Percentiles rank a stretch among this genome's conserved stretches.
phyloP scores from a whole-genome alignment of 2,113 vertebrate species.

The Sisor rabdophorus region DNA sequence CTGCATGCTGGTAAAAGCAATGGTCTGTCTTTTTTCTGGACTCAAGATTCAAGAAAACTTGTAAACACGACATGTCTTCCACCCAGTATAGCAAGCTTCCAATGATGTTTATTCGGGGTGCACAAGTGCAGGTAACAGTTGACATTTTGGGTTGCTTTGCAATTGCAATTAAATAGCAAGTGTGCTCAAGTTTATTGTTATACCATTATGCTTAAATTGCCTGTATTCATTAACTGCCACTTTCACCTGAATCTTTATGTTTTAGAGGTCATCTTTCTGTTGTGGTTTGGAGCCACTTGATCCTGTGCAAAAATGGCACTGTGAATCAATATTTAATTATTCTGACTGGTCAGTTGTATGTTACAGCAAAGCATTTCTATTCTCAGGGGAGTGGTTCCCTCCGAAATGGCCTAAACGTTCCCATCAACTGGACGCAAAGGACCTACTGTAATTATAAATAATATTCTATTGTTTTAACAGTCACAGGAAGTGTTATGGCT shows the following conservation, averaged over 20 bases:
- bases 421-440: background rate
- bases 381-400: background rate
- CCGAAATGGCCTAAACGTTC: background rate
- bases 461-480: background rate
- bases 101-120: background rate
- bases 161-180: background rate
- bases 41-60: conserved; percentile 37
- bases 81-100: conserved; percentile 15
- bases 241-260: background rate
- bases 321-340: background rate
- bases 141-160: background rate
- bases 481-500: background rate
- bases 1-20: conserved; percentile 69
- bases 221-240: background rate
- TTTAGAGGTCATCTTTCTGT: background rate
- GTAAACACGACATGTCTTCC: conserved; percentile 27
- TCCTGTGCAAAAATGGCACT: background rate
- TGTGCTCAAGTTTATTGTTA: background rate
- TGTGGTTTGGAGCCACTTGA: background rate
- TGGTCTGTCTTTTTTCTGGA: conserved; percentile 61
- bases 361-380: background rate
- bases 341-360: background rate
- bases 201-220: background rate
- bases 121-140: background rate
- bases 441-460: background rate